Evolutionary conservation across 23 tunicate genomes (phyloP), one percentile per base, ranked within the genome.

Genomic region (Aplidium turbinatum): DNA sequence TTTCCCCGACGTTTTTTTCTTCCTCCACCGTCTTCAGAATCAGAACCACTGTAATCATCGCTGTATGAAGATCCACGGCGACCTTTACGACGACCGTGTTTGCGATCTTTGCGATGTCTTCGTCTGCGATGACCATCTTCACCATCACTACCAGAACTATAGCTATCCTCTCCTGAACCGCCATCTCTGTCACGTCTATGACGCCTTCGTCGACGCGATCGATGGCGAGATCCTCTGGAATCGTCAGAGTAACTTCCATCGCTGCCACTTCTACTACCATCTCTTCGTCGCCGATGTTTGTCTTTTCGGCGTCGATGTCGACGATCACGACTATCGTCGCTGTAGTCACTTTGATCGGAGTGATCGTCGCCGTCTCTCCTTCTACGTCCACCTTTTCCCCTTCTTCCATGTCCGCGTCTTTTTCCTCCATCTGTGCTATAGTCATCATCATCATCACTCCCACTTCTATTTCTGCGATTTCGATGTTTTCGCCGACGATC

Each of bases 401-500:
- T 35, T 18, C 69, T 34, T 3, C 85, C 55, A 9, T 40, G 68
- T 28, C 69, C 31, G 35, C 77, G 20, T 27, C 72, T 36, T 23
- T 66, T 33, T 21, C 65, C 64, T 19, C 65, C 85, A 69, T 69
- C 77, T 20, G 35, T 58, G 66, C 52, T 45, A 2, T 42, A 28
- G 3, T 62, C 71, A 76, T 61, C 68, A 40, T 68, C 75, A 4
- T 70, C 76, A 48, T 46, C 78, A 47, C 63, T 57, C 4, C 68
- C 57, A 21, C 39, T 36, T 57, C 70, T 31, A 22, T 58, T 70
- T 34, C 42, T 38, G 3, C 77, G 39, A 20, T 29, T 20, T 21
- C 79, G 71, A 55, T 75, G 86, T 58, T 58, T 76, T 28, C 76
- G 51, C 30, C 80, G 70, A 30, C 87, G 70, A 46, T 61, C 50